phyloP scores from a whole-genome alignment of 2,797 vertebrate genomes.

The Eremophila alpestris region DNA sequence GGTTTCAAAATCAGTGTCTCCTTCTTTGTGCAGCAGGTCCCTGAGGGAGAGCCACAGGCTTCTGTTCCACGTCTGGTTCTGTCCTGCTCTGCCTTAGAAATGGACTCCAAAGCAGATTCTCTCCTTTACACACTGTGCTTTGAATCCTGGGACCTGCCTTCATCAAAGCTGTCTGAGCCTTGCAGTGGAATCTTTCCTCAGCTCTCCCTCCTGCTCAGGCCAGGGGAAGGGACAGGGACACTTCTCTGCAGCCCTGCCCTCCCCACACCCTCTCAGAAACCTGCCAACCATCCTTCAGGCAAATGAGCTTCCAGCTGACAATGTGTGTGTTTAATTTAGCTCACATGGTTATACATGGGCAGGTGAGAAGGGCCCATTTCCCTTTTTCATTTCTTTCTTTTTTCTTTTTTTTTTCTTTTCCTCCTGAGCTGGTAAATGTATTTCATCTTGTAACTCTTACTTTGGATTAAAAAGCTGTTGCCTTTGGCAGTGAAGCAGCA shows the following conservation, averaged over 20 bases:
- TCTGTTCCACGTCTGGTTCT: neutral
- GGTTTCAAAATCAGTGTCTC: neutral
- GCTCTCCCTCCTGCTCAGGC: neutral
- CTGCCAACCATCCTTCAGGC: neutral
- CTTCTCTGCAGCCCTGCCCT: neutral
- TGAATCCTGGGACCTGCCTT: neutral
- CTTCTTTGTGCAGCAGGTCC: neutral
- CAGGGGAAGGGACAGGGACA: neutral
- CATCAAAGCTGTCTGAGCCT: neutral
- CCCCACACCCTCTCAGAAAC: neutral
- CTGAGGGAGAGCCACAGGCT: neutral
- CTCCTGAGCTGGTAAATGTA: neutral
- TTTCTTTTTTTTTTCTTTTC: neutral
- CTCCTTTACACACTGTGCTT: neutral
- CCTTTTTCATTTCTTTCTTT: constrained; percentile 14
- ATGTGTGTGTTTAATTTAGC: constrained; percentile 57
- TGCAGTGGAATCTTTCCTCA: neutral
- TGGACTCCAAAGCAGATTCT: constrained; percentile 7
- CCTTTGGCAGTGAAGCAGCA: constrained; percentile 59
- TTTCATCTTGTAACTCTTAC: constrained; percentile 56
- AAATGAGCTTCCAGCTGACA: constrained; percentile 54
- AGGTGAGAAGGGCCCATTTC: constrained; percentile 41
- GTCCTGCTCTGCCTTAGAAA: neutral
- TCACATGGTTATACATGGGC: constrained; percentile 31
- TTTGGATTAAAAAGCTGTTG: constrained; percentile 68